These are phyloP conservation scores for Chaetodon auriga DNA, from an alignment of 2,113 vertebrate genomes.

Conservation along the genomic window DNA sequence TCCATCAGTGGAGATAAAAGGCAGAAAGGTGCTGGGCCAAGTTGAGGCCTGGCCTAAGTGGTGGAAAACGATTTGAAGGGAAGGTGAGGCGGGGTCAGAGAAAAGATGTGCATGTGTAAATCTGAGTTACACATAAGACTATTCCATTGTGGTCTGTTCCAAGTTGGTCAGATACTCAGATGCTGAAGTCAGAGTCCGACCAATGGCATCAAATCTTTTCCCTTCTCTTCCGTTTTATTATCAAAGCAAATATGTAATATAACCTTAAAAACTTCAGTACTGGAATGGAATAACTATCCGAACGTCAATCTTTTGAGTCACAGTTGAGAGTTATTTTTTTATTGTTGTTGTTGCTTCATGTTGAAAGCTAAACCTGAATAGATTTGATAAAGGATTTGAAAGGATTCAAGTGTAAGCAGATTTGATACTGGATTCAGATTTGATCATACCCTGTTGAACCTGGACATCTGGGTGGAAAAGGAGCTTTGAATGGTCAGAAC, in stretches of 20 bases:
- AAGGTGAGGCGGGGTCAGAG: constrained; percentile 33
- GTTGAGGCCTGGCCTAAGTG: constrained; percentile 41
- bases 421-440: no score
- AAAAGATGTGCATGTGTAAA: not conserved
- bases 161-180: not conserved
- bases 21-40: constrained; percentile 72
- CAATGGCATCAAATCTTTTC: not conserved
- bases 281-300: not conserved
- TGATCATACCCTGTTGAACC: no score
- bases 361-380: not conserved
- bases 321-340: not conserved
- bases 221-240: not conserved
- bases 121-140: not conserved
- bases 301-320: not conserved
- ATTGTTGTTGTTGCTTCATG: not conserved
- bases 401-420: no score
- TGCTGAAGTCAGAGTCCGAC: no score
- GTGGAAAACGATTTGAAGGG: constrained; percentile 26
- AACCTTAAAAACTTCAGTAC: not conserved
- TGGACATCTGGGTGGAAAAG: no score
- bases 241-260: not conserved
- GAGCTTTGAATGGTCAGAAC: no score
- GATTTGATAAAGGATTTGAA: not conserved
- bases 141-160: not conserved
- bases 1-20: constrained; percentile 67